Percentiles rank a stretch among this genome's conserved stretches.
Evolutionary conservation across 1,140 invertebrate genomes (phyloP).

Genomic region (Eupristina koningsbergeri): DNA sequence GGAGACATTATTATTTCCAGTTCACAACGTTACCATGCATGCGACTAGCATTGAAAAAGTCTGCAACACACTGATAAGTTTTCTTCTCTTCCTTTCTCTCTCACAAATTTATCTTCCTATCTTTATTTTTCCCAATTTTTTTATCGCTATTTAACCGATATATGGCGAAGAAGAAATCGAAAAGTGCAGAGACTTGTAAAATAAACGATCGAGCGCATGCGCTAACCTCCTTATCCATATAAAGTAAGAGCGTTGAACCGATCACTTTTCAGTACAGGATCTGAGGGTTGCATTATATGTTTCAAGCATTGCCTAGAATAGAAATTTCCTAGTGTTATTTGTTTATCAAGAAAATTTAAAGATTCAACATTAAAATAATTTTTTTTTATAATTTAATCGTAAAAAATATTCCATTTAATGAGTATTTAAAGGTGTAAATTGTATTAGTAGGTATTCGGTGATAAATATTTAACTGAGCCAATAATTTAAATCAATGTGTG

Average conservation of each 20-base stretch:
- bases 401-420: too few relatives aligned
- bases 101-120: not conserved
- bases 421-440: too few relatives aligned
- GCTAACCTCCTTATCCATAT: conserved; percentile 41
- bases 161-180: conserved; percentile 67
- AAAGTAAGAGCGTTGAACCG: conserved; percentile 50
- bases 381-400: too few relatives aligned
- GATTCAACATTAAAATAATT: too few relatives aligned
- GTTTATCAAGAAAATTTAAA: not conserved
- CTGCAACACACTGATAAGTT: conserved; percentile 65
- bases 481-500: too few relatives aligned
- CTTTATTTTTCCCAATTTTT: not conserved
- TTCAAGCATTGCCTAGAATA: not conserved
- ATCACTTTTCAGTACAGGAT: conserved; percentile 38
- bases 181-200: conserved; percentile 70
- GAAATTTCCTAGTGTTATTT: not conserved
- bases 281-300: not conserved
- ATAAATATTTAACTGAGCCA: too few relatives aligned
- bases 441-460: too few relatives aligned
- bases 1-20: conserved; percentile 61
- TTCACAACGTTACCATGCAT: conserved; percentile 55
- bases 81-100: not conserved
- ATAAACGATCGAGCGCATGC: conserved; percentile 56
- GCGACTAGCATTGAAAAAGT: conserved; percentile 48
- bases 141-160: conserved; percentile 7